phyloP scores from a whole-genome alignment of 2,113 vertebrate genomes.

The Callipepla squamata region DNA sequence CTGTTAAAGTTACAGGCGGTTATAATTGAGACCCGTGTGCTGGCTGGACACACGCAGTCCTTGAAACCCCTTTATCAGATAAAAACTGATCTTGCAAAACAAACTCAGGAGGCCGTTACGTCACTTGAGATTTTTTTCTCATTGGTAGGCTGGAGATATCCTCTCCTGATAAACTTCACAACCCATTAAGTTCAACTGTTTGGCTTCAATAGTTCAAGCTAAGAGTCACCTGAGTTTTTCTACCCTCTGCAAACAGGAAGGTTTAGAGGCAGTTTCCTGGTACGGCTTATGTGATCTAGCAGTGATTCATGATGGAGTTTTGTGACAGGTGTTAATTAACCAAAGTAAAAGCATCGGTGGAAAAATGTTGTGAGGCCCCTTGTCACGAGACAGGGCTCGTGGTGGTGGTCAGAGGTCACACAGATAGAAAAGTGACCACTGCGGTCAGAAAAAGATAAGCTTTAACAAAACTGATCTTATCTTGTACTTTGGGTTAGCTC shows the following conservation, averaged over 20 bases:
- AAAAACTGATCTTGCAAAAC: neutral
- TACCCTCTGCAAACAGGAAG: neutral
- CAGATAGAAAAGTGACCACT: neutral
- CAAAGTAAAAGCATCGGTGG: neutral
- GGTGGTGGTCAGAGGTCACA: neutral
- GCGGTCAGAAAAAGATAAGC: neutral
- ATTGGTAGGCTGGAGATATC: neutral
- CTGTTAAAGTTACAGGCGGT: neutral
- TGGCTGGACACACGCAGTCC: neutral
- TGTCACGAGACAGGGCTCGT: neutral
- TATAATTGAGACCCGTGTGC: neutral
- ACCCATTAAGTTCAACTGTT: neutral
- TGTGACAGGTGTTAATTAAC: neutral
- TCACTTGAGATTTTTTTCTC: neutral
- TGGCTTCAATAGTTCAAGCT: neutral
- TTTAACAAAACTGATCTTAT: neutral
- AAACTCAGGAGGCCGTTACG: neutral
- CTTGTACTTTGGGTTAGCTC: neutral
- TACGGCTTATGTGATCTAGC: neutral
- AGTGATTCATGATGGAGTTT: neutral
- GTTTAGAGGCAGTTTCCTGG: neutral
- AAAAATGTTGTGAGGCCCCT: neutral
- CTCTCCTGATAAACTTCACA: neutral
- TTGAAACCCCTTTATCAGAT: neutral
- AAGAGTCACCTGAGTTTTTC: neutral